Percentiles rank a stretch among this genome's conserved stretches.
Evolutionary conservation across 2,888 invertebrate genomes (phyloP).

Genomic region (Petrolisthes manimaculis): DNA sequence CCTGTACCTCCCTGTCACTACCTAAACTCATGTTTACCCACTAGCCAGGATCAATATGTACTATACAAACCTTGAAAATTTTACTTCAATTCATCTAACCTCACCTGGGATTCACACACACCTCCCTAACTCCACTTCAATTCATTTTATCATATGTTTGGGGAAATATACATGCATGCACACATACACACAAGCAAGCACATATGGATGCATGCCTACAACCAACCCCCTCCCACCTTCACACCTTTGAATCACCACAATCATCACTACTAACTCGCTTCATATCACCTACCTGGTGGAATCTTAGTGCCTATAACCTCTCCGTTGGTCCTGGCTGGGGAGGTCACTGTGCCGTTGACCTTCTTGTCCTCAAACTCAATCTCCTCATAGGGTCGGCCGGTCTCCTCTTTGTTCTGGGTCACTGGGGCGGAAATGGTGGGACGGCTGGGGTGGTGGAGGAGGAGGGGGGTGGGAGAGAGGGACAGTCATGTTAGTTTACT

Average conservation of each 20-base stretch:
- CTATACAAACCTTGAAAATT: too few relatives aligned
- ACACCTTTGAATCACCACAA: slow-evolving; percentile 6
- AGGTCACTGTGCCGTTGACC: slow-evolving; percentile 55
- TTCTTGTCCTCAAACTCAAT: slow-evolving; percentile 66
- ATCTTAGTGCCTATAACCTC: slow-evolving; percentile 58
- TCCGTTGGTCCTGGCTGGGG: slow-evolving; percentile 53
- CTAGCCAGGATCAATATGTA: too few relatives aligned
- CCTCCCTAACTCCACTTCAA: too few relatives aligned
- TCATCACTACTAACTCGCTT: background rate
- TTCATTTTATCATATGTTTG: too few relatives aligned
- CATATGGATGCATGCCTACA: background rate
- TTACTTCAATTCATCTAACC: too few relatives aligned
- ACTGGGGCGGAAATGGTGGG: slow-evolving; percentile 58
- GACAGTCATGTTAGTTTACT: too few relatives aligned
- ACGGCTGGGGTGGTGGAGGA: slow-evolving; percentile 29
- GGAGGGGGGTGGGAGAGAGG: too few relatives aligned
- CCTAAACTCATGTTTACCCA: too few relatives aligned
- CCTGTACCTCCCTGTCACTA: too few relatives aligned
- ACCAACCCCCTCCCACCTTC: background rate
- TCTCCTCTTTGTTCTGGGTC: slow-evolving; percentile 57
- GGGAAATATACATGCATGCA: background rate
- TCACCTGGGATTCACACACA: too few relatives aligned
- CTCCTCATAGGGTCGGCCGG: slow-evolving; percentile 65
- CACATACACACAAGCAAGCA: background rate
- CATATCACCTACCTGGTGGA: slow-evolving; percentile 61